Conservation (phyloP, 2,113 vertebrate genomes). For the Penelope pileata region DNA sequence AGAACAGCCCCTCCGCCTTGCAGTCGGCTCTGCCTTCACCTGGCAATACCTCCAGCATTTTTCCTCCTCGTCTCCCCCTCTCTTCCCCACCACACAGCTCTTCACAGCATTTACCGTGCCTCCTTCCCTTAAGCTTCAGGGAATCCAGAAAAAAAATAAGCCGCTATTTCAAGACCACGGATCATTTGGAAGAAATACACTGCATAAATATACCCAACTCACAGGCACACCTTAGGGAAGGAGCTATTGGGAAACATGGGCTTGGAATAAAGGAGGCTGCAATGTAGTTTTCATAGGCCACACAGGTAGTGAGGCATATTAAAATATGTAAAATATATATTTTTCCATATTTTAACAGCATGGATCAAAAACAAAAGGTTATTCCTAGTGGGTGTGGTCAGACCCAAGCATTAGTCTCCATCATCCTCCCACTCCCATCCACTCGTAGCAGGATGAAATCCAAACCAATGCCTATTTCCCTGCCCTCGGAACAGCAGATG, state of each 20-base stretch:
- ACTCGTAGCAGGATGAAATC: not conserved
- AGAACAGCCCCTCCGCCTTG: not conserved
- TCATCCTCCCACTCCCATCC: conserved; percentile 22
- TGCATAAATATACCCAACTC: conserved; percentile 65
- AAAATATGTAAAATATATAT: conserved; percentile 53
- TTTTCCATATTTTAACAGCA: conserved; percentile 59
- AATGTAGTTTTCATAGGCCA: conserved; percentile 55
- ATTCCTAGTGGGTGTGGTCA: conserved; percentile 52
- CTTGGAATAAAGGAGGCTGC: conserved; percentile 49
- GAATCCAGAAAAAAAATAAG: not conserved
- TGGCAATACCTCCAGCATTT: not conserved
- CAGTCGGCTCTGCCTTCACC: conserved; percentile 24
- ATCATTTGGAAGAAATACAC: conserved; percentile 61
- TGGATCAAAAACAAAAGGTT: conserved; percentile 46
- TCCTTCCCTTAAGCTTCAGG: not conserved
- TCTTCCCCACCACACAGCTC: not conserved
- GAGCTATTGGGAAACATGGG: conserved; percentile 17
- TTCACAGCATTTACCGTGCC: not conserved
- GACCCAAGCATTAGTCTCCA: conserved; percentile 34
- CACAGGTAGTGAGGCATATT: conserved; percentile 57
- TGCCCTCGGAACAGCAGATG: not conserved
- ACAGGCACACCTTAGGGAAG: conserved; percentile 50
- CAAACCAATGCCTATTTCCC: conserved; percentile 12
- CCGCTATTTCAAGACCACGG: not conserved
- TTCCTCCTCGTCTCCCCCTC: not conserved